Conservation (phyloP, 1,140 invertebrate genomes). For the Plodia interpunctella region DNA sequence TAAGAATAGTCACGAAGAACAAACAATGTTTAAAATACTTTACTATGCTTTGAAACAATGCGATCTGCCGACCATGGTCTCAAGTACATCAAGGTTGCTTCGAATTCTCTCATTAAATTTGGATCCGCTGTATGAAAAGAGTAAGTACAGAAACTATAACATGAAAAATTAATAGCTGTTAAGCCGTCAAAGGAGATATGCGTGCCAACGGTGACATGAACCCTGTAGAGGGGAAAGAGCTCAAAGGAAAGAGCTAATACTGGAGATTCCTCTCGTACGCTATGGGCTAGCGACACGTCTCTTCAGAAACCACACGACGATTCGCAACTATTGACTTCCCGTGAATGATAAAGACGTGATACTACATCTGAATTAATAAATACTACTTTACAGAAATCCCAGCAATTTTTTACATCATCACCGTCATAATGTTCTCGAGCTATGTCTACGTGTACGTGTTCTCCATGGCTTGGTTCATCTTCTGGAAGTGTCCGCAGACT, state of each 20-base stretch:
- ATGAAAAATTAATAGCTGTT: too few relatives aligned
- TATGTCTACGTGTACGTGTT: slow-evolving; percentile 44
- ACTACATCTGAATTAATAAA: too few relatives aligned
- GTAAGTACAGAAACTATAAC: neutral
- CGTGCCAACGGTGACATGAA: too few relatives aligned
- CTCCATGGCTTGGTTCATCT: slow-evolving; percentile 45
- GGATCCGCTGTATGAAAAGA: slow-evolving; percentile 8
- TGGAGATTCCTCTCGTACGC: too few relatives aligned
- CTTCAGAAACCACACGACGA: too few relatives aligned
- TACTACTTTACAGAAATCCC: slow-evolving; percentile 26
- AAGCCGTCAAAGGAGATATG: too few relatives aligned
- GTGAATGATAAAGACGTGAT: too few relatives aligned
- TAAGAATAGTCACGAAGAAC: too few relatives aligned
- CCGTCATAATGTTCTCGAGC: slow-evolving; percentile 5
- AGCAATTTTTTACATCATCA: slow-evolving; percentile 25
- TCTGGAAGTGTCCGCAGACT: slow-evolving; percentile 29
- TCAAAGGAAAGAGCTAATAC: too few relatives aligned
- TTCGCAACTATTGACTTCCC: too few relatives aligned
- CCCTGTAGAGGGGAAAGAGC: too few relatives aligned
- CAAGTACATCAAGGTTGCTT: slow-evolving; percentile 20
- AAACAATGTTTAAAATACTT: neutral
- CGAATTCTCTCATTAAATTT: slow-evolving; percentile 21
- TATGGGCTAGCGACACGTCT: too few relatives aligned
- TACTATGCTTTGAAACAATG: slow-evolving; percentile 22
- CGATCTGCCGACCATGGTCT: slow-evolving; percentile 29